These are phyloP conservation scores for Aegotheles bennettii DNA, from an alignment of 2,113 vertebrate genomes.

Conservation along the genomic window DNA sequence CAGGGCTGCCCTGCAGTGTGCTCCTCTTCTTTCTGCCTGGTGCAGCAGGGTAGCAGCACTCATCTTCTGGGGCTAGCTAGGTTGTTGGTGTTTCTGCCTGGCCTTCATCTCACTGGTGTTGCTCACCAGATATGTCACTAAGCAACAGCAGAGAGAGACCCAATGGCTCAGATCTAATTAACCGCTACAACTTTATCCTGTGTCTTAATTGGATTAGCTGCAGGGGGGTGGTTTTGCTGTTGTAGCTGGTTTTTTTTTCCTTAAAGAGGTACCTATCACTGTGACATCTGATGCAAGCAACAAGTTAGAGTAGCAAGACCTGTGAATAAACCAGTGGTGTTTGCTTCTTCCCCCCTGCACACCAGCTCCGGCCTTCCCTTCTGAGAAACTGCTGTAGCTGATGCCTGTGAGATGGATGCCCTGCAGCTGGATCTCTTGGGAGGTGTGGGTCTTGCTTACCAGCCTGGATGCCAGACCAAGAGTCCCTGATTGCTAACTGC, in stretches of 20 bases:
- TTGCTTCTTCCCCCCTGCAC: not conserved
- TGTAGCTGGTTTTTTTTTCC: not conserved
- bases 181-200: conserved; percentile 22
- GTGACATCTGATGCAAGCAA: not conserved
- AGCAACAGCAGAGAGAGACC: conserved; percentile 14
- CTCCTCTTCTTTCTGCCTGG: not conserved
- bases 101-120: not conserved
- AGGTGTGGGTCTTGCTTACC: not conserved
- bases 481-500: not conserved
- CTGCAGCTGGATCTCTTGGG: not conserved
- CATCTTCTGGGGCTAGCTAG: not conserved
- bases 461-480: not conserved
- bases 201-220: conserved; percentile 45
- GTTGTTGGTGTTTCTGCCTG: not conserved
- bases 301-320: not conserved
- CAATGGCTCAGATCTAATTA: conserved; percentile 44
- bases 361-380: not conserved
- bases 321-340: not conserved
- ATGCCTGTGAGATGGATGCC: not conserved
- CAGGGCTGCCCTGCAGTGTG: not conserved
- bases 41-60: not conserved
- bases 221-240: not conserved
- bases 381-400: not conserved
- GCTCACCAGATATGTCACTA: not conserved
- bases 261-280: not conserved